phyloP scores from a whole-genome alignment of 2,888 invertebrate species.

The Hypena proboscidalis region DNA sequence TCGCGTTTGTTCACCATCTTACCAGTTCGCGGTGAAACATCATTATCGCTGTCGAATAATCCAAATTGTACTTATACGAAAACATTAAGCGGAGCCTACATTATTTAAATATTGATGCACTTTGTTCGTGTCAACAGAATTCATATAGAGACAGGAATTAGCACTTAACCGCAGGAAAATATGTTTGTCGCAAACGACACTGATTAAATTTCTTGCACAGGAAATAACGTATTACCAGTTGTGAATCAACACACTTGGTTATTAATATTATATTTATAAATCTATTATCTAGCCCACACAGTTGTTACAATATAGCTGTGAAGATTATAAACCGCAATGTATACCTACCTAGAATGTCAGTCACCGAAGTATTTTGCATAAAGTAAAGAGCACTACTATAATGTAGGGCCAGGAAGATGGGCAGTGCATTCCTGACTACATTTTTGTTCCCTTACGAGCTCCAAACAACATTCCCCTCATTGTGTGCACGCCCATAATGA shows the following conservation, averaged over 20 bases:
- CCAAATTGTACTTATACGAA: too few species aligned
- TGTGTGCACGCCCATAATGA: constrained; percentile 58
- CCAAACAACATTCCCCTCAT: constrained; percentile 60
- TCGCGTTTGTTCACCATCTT: too few species aligned
- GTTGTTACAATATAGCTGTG: constrained; percentile 33
- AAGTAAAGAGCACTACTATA: constrained; percentile 1
- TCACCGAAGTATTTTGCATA: constrained; percentile 5
- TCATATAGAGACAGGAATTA: constrained; percentile 22
- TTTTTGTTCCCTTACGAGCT: constrained; percentile 60
- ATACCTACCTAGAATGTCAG: neutral
- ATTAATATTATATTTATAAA: constrained; percentile 41
- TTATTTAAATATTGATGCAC: constrained; percentile 1
- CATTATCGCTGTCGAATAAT: too few species aligned
- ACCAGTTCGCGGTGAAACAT: too few species aligned
- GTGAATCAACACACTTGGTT: constrained; percentile 25
- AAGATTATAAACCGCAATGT: constrained; percentile 29
- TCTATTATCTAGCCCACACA: constrained; percentile 41
- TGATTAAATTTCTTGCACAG: constrained; percentile 36
- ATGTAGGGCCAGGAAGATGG: constrained; percentile 53
- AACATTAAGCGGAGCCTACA: too few species aligned
- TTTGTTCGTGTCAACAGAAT: constrained; percentile 19
- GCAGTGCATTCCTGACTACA: constrained; percentile 66
- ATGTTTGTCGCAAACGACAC: constrained; percentile 26
- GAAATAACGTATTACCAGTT: constrained; percentile 32
- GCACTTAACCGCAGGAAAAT: constrained; percentile 27